Evolutionary conservation across 1,140 invertebrate species (phyloP).

Genomic region (Drosophila leontia): DNA sequence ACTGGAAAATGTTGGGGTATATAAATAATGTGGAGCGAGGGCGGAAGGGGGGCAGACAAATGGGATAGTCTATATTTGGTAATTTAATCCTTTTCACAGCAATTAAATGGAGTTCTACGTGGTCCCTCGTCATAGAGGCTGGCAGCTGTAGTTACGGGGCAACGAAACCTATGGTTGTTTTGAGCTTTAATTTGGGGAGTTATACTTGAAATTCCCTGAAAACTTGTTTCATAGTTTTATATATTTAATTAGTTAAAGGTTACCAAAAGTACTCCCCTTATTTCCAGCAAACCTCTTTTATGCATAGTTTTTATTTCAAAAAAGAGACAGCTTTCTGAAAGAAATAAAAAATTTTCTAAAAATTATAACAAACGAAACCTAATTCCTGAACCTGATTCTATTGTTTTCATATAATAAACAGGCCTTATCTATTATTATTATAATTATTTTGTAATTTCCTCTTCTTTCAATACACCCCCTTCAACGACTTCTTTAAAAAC

Average conservation of each 20-base stretch:
- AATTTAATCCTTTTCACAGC: conserved; percentile 63
- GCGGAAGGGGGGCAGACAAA: conserved; percentile 5
- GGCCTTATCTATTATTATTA: not conserved
- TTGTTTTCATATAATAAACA: too few species aligned
- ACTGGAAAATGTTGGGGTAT: conserved; percentile 39
- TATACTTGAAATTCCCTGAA: too few species aligned
- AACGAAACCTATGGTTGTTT: not conserved
- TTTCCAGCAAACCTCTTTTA: too few species aligned
- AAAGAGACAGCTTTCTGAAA: too few species aligned
- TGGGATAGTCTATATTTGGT: conserved; percentile 31
- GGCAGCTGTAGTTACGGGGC: conserved; percentile 7
- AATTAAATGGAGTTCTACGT: conserved; percentile 56
- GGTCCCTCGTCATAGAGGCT: not conserved
- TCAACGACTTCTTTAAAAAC: not conserved
- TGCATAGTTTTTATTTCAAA: too few species aligned
- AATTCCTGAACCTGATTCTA: too few species aligned
- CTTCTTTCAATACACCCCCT: not conserved
- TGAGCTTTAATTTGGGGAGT: not conserved
- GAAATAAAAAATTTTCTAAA: too few species aligned
- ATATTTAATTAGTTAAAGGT: too few species aligned
- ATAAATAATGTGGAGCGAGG: conserved; percentile 23
- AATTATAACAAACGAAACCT: too few species aligned
- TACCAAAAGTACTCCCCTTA: too few species aligned
- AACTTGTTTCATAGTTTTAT: not conserved
- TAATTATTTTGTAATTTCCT: not conserved